Evolutionary conservation across 2,888 invertebrate species (phyloP).

Genomic region (Venusia cambrica): DNA sequence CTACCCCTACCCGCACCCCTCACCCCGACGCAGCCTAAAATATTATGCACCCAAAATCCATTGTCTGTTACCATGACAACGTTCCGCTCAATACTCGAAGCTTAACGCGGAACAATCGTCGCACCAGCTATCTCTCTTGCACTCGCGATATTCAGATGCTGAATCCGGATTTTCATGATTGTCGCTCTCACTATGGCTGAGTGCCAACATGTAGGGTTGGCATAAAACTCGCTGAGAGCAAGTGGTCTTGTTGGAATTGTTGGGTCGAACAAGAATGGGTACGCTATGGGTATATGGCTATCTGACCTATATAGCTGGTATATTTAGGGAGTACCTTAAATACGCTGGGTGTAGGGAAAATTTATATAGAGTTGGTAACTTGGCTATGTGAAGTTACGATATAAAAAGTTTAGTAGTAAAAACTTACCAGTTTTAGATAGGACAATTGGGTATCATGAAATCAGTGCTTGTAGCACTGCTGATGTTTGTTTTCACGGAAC

Average conservation of each 20-base stretch:
- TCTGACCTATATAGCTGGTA: constrained; percentile 43
- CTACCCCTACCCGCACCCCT: constrained; percentile 54
- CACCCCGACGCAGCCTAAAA: constrained; percentile 76
- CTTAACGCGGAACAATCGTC: constrained; percentile 61
- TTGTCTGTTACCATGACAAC: constrained; percentile 80
- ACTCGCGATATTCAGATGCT: constrained; percentile 61
- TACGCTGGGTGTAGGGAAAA: constrained; percentile 26
- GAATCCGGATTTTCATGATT: constrained; percentile 61
- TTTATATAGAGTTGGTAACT: constrained; percentile 27
- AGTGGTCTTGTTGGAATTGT: constrained; percentile 66
- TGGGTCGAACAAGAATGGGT: constrained; percentile 57
- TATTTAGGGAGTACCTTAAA: constrained; percentile 38
- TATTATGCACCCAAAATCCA: constrained; percentile 82
- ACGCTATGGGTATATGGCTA: constrained; percentile 42
- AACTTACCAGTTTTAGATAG: constrained; percentile 34
- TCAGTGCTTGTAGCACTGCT: constrained; percentile 27
- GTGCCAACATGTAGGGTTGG: constrained; percentile 72
- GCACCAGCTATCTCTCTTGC: constrained; percentile 71
- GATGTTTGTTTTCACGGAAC: constrained; percentile 25
- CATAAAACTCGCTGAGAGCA: constrained; percentile 51
- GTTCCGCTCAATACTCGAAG: constrained; percentile 69
- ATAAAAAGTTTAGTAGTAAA: constrained; percentile 31
- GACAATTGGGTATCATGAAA: constrained; percentile 33
- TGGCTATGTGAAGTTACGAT: constrained; percentile 28
- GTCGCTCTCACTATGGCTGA: constrained; percentile 68